A percentile compares a stretch with the other conserved stretches of the same genome.
Evolutionary conservation across 1,140 invertebrate genomes (phyloP).

Genomic region (Charaxes varanes): DNA sequence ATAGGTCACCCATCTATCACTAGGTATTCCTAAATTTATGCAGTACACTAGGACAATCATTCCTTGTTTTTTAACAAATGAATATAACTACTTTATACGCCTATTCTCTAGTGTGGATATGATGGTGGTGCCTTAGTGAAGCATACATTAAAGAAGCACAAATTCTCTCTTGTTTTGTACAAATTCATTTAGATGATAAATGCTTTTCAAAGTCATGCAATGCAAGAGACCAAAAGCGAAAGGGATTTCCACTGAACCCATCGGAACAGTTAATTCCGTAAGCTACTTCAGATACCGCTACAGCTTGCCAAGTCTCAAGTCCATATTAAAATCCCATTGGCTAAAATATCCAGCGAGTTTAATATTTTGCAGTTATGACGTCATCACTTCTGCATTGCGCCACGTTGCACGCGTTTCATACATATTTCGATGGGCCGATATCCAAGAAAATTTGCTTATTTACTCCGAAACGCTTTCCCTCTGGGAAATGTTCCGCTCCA

Average conservation of each 20-base stretch:
- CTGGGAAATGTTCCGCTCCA: conserved; percentile 23
- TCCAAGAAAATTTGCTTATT: conserved; percentile 37
- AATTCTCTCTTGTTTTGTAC: too few species aligned
- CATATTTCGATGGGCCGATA: conserved; percentile 30
- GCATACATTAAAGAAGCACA: too few species aligned
- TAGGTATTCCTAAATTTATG: too few species aligned
- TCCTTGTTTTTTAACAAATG: too few species aligned
- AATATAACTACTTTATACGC: too few species aligned
- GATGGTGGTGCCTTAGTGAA: too few species aligned
- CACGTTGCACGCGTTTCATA: conserved; percentile 32
- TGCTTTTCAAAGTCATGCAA: too few species aligned
- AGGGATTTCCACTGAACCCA: conserved; percentile 11
- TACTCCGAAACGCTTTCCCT: conserved; percentile 19
- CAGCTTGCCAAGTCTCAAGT: conserved; percentile 19
- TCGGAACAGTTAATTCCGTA: conserved; percentile 9
- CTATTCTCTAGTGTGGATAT: too few species aligned
- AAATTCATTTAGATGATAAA: too few species aligned
- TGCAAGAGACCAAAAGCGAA: conserved; percentile 6
- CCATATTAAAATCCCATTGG: conserved; percentile 20
- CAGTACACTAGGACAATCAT: too few species aligned
- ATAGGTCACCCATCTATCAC: too few species aligned
- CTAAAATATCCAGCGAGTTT: conserved; percentile 16
- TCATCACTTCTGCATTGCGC: conserved; percentile 30
- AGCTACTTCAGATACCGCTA: conserved; percentile 12
- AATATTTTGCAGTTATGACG: conserved; percentile 26